Evolutionary conservation across 2,888 invertebrate species (phyloP), one percentile per base, ranked within the genome.

Genomic region (Dynastes hyllus): DNA sequence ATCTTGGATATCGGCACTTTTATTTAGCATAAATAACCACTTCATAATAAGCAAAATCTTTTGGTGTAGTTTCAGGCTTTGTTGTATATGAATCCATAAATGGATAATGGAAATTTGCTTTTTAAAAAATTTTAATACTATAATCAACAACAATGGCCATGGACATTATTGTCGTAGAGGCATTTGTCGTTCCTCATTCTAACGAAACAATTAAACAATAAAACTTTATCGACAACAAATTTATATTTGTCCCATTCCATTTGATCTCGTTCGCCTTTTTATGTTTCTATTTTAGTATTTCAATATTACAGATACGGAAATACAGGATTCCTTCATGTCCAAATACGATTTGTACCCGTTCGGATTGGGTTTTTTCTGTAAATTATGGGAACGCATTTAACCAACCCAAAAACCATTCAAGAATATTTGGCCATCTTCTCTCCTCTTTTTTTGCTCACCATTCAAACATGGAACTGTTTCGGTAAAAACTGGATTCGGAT

Each of bases 401-500:
- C 84, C 84, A 84, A 84, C n/a, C n/a, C n/a, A n/a, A n/a, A 84
- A 83, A 83, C 83, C 81, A 80, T 80, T 77, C 76, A 63, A 73
- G 77, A 70, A 77, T 79, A 71, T 77, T 79, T 77, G 77, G 77
- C 71, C 77, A 61, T 79, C 79, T 75, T 73, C 76, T 45, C 45
- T 11, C 11, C 2, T 71, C 22, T 71, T 77, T 69, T 83, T 82
- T 81, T 80, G 73, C 79, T 81, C 80, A 79, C 78, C 78, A 79
- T 81, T 84, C 84, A 83, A 84, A 85, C 83, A 86, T 86, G 86
- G 85, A 77, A 82, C 85, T 82, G 81, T 81, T 80, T 75, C 71
- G 78, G 79, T 82, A 86, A 86, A 86, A 86, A 85, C 84, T 82
- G 79, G 83, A 81, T 83, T 84, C 84, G 85, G 85, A 86, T 87